These are phyloP conservation scores for Machaerirhynchus nigripectus DNA, from an alignment of 2,113 vertebrate genomes.

Conservation along the genomic window DNA sequence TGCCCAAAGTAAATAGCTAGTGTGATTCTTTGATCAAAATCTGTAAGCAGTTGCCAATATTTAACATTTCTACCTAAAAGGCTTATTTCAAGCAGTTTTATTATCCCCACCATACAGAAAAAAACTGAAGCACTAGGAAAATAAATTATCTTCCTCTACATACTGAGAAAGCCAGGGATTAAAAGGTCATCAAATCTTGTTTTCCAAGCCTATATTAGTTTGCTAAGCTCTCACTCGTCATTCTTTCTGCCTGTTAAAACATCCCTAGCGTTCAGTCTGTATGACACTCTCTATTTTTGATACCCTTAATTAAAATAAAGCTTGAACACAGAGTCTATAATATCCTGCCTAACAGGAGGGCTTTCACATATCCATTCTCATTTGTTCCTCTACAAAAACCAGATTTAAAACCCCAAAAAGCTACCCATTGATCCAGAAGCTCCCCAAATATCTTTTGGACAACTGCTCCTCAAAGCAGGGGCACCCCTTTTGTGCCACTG, in stretches of 20 bases:
- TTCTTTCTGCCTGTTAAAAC: neutral
- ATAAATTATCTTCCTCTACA: neutral
- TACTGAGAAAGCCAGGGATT: neutral
- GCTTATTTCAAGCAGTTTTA: neutral
- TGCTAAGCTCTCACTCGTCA: neutral
- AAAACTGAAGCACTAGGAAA: neutral
- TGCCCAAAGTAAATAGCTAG: neutral
- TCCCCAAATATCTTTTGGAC: neutral
- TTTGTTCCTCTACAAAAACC: neutral
- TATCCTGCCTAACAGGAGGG: neutral
- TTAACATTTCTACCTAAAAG: neutral
- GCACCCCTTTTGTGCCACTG: accelerated
- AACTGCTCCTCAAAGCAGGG: neutral
- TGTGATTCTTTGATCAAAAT: neutral
- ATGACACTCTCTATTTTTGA: neutral
- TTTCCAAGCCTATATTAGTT: neutral
- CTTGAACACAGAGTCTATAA: neutral
- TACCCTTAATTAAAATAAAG: neutral
- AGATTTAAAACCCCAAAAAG: neutral
- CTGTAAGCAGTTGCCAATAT: neutral
- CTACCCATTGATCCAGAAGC: neutral
- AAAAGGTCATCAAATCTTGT: slow-evolving; percentile 12
- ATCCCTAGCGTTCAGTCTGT: neutral
- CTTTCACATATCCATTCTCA: neutral
- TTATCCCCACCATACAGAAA: neutral